Evolutionary conservation across 2,797 vertebrate species (phyloP), one percentile per base, ranked within the genome.

Genomic region (Hippocampus kuda): DNA sequence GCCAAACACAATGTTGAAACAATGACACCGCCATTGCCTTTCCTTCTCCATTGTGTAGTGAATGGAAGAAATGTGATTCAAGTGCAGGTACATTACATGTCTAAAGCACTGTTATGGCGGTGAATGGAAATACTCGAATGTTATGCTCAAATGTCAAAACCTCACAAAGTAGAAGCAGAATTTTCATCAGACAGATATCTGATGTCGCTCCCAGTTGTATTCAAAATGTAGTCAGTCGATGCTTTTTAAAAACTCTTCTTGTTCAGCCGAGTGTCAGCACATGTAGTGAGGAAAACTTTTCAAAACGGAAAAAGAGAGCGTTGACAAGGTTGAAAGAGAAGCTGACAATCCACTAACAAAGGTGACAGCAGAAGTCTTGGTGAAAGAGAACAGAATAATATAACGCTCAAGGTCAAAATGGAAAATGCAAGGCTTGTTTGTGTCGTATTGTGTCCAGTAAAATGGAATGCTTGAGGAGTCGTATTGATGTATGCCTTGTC

Each of bases 401-500:
- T 20, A 48, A 48, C 26, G 8, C 1, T 7, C 24, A 18, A 65
- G 24, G 63, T 65, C 63, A 49, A 30, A 65, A 24, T 27, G 24
- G 15, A 27, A 27, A 30, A 16, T 48, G 63, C 16, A 30, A 61
- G 18, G 15, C 30, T 16, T 61, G 2, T 65, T 49, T 65, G 63
- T 49, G 13, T 48, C 26, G 7, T 48, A 49, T 49, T 46, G 16
- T 48, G 44, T 22, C 24, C 44, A 65, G 18, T 65, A 10, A 42
- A 46, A 44, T 46, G 41, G 5, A 44, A 64, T 44, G 34, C 12
- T 24, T 64, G 62, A n/a, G 13, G n/a, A 44, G 10, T 16, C n/a
- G 42, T 26, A 16, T 79, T 57, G 51, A 34, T 22, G 57, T 68
- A 49, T 30, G 24, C 46, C 72, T 72, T 68, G 22, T 44, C 22